Conservation (phyloP, 2,888 invertebrate species). For the Cryptophagus acutangulus region DNA sequence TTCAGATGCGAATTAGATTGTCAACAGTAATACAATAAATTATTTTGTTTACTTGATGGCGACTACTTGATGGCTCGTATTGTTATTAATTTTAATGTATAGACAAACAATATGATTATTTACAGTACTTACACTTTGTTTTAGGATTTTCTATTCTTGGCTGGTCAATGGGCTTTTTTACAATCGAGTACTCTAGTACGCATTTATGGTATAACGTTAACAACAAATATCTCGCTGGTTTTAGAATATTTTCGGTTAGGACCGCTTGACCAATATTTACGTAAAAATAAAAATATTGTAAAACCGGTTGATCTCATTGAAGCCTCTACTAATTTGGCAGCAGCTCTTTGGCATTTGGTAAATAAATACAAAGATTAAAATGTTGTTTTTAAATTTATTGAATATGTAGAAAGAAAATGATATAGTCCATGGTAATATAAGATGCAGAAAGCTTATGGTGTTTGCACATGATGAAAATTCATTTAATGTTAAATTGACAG, state of each 20-base stretch:
- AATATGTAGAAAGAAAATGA: conserved; percentile 65
- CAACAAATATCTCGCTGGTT: conserved; percentile 73
- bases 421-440: conserved; percentile 78
- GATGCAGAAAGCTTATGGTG: conserved; percentile 79
- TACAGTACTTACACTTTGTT: too few species aligned
- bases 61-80: too few species aligned
- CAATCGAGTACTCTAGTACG: conserved; percentile 72
- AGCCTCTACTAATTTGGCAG: conserved; percentile 74
- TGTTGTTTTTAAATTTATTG: conserved; percentile 7
- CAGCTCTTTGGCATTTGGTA: conserved; percentile 82
- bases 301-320: conserved; percentile 72
- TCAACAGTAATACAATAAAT: too few species aligned
- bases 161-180: conserved; percentile 73
- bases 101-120: conserved; percentile 8
- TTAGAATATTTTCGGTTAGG: conserved; percentile 76
- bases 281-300: conserved; percentile 49
- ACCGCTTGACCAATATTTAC: conserved; percentile 68
- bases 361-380: conserved; percentile 25
- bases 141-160: conserved; percentile 71
- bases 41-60: too few species aligned
- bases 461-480: conserved; percentile 62
- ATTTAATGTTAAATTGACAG: conserved; percentile 75
- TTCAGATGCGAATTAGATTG: too few species aligned
- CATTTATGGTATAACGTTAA: conserved; percentile 71
- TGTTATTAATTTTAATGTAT: too few species aligned